These are phyloP conservation scores for Myioborus miniatus DNA, from an alignment of 2,797 vertebrate species.

Conservation along the genomic window DNA sequence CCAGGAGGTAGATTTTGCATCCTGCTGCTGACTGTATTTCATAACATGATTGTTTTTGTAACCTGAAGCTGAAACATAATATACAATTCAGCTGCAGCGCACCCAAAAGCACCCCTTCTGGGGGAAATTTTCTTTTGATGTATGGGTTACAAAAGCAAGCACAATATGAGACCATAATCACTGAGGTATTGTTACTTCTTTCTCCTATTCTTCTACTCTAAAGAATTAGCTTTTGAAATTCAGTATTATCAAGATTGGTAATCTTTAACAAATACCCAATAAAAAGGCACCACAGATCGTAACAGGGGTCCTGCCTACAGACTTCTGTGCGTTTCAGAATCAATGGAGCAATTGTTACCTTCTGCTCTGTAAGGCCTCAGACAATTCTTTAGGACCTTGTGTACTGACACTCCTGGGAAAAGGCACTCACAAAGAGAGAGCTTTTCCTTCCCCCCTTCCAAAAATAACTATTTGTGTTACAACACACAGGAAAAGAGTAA, in stretches of 20 bases:
- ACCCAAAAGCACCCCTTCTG: conserved; percentile 34
- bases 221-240: conserved; percentile 74
- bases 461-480: conserved; percentile 51
- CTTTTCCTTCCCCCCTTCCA: neutral
- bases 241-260: conserved; percentile 68
- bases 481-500: neutral
- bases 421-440: conserved; percentile 39
- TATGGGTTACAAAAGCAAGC: conserved; percentile 32
- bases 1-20: conserved; percentile 29
- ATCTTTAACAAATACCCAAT: conserved; percentile 74
- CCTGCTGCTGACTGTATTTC: conserved; percentile 30
- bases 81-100: conserved; percentile 19
- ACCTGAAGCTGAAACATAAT: conserved; percentile 48
- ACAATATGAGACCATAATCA: conserved; percentile 46
- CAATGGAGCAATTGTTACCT: conserved; percentile 75
- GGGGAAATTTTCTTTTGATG: conserved; percentile 67
- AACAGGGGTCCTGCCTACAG: conserved; percentile 54
- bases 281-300: conserved; percentile 55
- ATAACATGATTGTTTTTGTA: conserved; percentile 60
- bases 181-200: conserved; percentile 61
- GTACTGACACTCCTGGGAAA: conserved; percentile 72
- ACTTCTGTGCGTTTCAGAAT: conserved; percentile 68
- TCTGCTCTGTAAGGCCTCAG: conserved; percentile 67
- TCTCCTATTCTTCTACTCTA: conserved; percentile 57
- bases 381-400: conserved; percentile 65